Evolutionary conservation across 2,113 vertebrate genomes (phyloP).

Genomic region (Irena cyanogastra): DNA sequence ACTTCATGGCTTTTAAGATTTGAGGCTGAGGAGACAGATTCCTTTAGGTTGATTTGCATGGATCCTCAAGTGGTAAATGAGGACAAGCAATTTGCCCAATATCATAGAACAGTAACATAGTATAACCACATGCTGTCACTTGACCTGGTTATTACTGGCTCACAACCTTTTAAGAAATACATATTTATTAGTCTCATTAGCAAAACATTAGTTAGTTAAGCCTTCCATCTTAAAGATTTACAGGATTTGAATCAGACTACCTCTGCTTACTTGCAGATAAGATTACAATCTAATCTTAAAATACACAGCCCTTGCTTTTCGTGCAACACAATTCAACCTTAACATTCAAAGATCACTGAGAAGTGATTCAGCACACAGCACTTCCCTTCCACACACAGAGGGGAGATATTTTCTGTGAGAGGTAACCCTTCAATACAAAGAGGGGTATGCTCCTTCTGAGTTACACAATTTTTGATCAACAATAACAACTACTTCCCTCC

Average conservation of each 20-base stretch:
- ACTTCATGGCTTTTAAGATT: neutral
- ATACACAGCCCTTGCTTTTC: neutral
- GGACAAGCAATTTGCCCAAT: neutral
- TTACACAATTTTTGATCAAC: slow-evolving; percentile 6
- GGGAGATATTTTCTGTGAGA: neutral
- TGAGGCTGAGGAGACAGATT: neutral
- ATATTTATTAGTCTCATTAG: neutral
- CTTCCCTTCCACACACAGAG: neutral
- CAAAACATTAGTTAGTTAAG: neutral
- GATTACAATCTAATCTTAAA: slow-evolving; percentile 47
- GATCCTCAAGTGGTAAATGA: neutral
- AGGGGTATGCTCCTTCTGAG: neutral
- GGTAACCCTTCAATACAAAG: neutral
- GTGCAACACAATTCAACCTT: slow-evolving; percentile 4
- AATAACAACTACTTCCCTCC: slow-evolving; percentile 26
- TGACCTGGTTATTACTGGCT: neutral
- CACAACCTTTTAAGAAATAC: neutral
- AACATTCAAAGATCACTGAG: neutral
- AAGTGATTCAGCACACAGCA: slow-evolving; percentile 22
- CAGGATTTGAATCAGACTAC: neutral
- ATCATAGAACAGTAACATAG: neutral
- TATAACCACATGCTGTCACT: neutral
- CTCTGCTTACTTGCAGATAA: slow-evolving; percentile 23
- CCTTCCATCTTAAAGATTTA: neutral
- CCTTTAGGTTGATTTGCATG: neutral